Base-by-base conservation (phyloP, 2,888 invertebrate species). In the Acleris cristana region DNA sequence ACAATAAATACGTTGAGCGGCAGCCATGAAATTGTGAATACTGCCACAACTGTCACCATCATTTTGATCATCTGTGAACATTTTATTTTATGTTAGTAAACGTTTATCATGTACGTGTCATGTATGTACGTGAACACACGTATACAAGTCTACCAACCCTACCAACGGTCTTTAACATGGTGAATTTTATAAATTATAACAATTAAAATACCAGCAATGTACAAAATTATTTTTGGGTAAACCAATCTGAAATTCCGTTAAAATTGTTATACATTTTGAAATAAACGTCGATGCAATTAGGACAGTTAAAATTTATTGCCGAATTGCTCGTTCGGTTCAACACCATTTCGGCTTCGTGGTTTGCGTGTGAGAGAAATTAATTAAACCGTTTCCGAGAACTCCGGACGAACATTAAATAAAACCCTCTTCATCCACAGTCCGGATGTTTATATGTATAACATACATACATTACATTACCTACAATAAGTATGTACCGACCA, bases 1-100 rank as follows among this genome's bases (percentile, higher is more conserved):
- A 95, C 95, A 88, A 94, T 92, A 64, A 95, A 89, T 73, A 95
- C 88, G 83, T 96, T 96, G 82, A 96, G 95, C 1, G 97, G 98
- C 58, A 98, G 91, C 98, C 98, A 98, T 83, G 97, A 97, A 49
- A 97, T 88, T 5, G 96, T 96, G 88, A 97, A 98, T n/a, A 97
- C 96, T 56, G 95, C 94, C 8, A 98, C 97, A 16, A 97, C 97
- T 0, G 95, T 96, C 73, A 97, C 95, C 96, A 97, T 97, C 97
- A 98, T 98, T 89, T 97, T 97, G 79, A 97, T 95, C 96, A 97
- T 97, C 97, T 97, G 95, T n/a, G 94, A 94, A 62, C 26, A 6
- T 30, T 30, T 30, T 1, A 30, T 8, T 30, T 30, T 26, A 26
- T 26, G 26, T 26, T 7, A 26, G 6, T 26, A 26, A 26, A 26